These are phyloP conservation scores for Genyomyrus donnyi DNA, from an alignment of 2,113 vertebrate genomes.

Conservation along the genomic window DNA sequence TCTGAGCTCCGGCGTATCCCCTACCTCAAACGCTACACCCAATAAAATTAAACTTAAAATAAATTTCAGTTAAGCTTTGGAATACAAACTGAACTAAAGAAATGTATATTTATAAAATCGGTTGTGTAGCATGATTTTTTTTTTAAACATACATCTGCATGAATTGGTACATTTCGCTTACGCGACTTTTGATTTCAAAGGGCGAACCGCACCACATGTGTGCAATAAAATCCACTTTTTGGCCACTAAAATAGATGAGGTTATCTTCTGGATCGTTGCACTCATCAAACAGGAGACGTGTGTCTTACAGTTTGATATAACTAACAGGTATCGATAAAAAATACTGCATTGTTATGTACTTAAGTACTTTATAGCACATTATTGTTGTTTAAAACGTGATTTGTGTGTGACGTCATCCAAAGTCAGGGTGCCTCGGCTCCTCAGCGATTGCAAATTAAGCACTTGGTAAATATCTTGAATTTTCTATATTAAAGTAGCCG, in stretches of 20 bases:
- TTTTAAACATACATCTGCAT: background rate
- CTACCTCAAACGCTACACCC: background rate
- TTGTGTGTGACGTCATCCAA: background rate
- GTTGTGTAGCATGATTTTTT: background rate
- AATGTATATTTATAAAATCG: background rate
- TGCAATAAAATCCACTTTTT: background rate
- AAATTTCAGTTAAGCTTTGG: background rate
- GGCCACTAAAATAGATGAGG: background rate
- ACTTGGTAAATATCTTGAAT: background rate
- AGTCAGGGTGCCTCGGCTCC: background rate
- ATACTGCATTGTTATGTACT: background rate
- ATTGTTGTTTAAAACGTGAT: background rate
- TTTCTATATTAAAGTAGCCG: background rate
- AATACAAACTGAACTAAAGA: background rate
- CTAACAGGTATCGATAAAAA: background rate
- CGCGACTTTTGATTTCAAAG: background rate
- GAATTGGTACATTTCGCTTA: background rate
- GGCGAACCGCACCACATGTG: background rate
- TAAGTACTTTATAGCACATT: background rate
- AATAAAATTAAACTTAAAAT: background rate
- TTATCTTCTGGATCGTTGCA: background rate
- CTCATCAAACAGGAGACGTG: background rate
- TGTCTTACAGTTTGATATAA: background rate
- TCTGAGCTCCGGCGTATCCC: background rate
- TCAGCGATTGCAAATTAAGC: background rate